A percentile compares a stretch with the other conserved stretches of the same genome.
Evolutionary conservation across 2,113 vertebrate genomes (phyloP).

Genomic region (Nanorana parkeri): DNA sequence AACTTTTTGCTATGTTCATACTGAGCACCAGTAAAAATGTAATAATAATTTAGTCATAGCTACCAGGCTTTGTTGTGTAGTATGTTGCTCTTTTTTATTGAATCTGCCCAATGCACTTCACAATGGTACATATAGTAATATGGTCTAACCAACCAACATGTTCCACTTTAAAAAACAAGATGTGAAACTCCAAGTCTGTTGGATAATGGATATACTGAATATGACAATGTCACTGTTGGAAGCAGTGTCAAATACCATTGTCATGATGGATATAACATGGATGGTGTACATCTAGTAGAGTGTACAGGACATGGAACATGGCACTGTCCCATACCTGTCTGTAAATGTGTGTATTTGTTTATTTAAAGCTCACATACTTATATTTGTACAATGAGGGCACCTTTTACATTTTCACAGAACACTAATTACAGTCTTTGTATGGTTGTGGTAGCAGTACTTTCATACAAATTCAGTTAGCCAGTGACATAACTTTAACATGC

Average conservation of each 20-base stretch:
- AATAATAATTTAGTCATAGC: too few relatives aligned
- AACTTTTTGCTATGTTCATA: too few relatives aligned
- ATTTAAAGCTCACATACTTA: constrained; percentile 28
- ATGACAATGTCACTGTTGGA: constrained; percentile 79
- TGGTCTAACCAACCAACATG: background rate
- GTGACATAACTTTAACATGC: too few relatives aligned
- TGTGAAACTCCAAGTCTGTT: constrained; percentile 77
- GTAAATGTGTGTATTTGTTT: constrained; percentile 85
- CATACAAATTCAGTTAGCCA: too few relatives aligned
- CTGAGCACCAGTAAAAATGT: too few relatives aligned
- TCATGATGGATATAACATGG: constrained; percentile 82
- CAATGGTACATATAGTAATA: too few relatives aligned
- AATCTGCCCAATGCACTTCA: too few relatives aligned
- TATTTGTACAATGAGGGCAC: background rate
- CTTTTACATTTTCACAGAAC: too few relatives aligned
- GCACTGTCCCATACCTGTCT: constrained; percentile 83
- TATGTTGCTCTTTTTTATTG: too few relatives aligned
- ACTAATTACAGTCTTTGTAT: too few relatives aligned
- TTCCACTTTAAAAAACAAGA: constrained; percentile 71
- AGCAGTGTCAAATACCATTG: constrained; percentile 81
- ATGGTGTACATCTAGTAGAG: constrained; percentile 77
- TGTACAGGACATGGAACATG: constrained; percentile 83
- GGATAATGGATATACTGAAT: constrained; percentile 77
- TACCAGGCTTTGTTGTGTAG: too few relatives aligned
- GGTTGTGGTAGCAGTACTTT: too few relatives aligned